Base-by-base conservation (phyloP, 2,888 invertebrate species). In the Drosophila subquinaria region DNA sequence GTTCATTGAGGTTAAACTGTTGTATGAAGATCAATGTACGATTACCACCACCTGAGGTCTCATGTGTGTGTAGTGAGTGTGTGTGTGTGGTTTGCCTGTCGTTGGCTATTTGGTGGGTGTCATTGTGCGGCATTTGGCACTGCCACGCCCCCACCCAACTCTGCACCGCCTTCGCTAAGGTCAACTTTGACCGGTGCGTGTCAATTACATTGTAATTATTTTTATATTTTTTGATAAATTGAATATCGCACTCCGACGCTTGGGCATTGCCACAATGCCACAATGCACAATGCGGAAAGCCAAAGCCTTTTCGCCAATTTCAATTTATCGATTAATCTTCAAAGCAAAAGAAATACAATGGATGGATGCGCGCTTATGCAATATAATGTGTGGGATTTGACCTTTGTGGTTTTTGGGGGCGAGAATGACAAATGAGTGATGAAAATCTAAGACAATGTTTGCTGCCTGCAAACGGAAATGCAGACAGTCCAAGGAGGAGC, bases 121-220 rank as follows among this genome's bases (percentile, higher is more conserved):
- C 84, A 89, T 76, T 76, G 82, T 72, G 62, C 80, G 61, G 80
- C 63, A 69, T 73, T 65, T 76, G 78, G 50, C 78, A 36, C 51
- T 50, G 74, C 66, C 80, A 76, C 88, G 81, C 89, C 82, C 36
- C 50, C 47, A 1, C 43, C 50, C 40, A n/a, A 15, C 56, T 11
- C 15, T 43, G 4, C n/a, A 11, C 4, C 36, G 35, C 57, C 35
- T 5, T 0, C 35, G 3, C 59, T 20, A 0, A 53, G 48, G 42
- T 59, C 67, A 75, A 63, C 81, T 69, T 50, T 79, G 80, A 87
- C 74, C 86, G 62, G 67, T 67, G 74, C 71, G 70, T 82, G 85
- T 86, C 90, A 89, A 89, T 82, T 80, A 85, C 83, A 70, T 79
- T 81, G 88, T 89, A 89, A 86, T 89, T 89, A 86, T 89, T 89